Evolutionary conservation across 2,888 invertebrate genomes (phyloP), one percentile per base, ranked within the genome.

Genomic region (Listrodromus nycthemerus): DNA sequence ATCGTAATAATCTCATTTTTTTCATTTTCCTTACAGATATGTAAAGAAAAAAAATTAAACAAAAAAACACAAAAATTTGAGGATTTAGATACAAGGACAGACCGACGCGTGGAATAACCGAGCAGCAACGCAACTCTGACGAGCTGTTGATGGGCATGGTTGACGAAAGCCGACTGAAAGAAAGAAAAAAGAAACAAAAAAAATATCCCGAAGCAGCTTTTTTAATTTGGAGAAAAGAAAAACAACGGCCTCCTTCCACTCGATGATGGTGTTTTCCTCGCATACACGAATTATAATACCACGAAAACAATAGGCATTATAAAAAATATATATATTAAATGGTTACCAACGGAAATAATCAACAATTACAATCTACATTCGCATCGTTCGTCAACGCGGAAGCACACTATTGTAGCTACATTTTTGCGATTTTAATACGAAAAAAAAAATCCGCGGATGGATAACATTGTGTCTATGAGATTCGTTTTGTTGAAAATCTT

Each of bases 41-140:
- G 84, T 84, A 84, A 83, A 80, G 81, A 83, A 80, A 63, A 76
- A 74, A 75, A n/a, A 48, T 8, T 13, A 41, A 7, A 6, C n/a
- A 33, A 52, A 63, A 70, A 37, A 45, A 76, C 48, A 50, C 1
- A 69, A 41, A n/a, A 33, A 37, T 37, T 58, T 66, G 71, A 41
- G 63, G 80, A 52, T 65, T 45, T 24, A 41, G 52, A 77, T 33
- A 55, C 41, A 77, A 52, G 50, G 65, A 48, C 19, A 77, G 66
- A 77, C 55, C 71, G 80, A 66, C 76, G 73, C 83, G 83, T 71
- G 70, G 37, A 70, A 52, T 37, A 48, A 76, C 58, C 70, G 52
- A 73, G 48, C 71, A 65, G 77, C 63, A 66, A 55, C 33, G 74
- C 70, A 67, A 58, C 65, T 70, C 63, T 33, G 61, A 70, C 30